These are phyloP conservation scores for Caenorhabditis plicata DNA, from an alignment of 2,888 invertebrate species.

Conservation along the genomic window DNA sequence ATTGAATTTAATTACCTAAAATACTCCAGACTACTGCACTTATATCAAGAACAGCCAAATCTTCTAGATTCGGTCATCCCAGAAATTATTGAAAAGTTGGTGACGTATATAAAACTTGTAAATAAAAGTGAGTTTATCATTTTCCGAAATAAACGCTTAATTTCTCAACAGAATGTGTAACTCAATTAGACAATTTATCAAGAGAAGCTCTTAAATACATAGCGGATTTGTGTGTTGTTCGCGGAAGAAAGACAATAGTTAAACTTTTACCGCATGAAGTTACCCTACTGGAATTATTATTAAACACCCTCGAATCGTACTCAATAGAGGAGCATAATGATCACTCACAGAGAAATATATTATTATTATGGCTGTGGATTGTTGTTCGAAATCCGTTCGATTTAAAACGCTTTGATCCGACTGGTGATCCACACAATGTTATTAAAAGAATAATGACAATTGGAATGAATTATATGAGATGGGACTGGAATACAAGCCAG, in stretches of 20 bases:
- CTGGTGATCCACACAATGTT: slow-evolving; percentile 34
- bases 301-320: slow-evolving; percentile 40
- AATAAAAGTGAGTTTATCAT: background rate
- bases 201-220: slow-evolving; percentile 30
- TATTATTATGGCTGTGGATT: slow-evolving; percentile 60
- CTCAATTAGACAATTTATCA: slow-evolving; percentile 14
- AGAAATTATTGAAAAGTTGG: slow-evolving; percentile 36
- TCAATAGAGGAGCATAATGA: slow-evolving; percentile 8
- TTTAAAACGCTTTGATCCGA: slow-evolving; percentile 41
- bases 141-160: slow-evolving; percentile 1
- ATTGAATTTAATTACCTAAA: slow-evolving; percentile 11
- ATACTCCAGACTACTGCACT: slow-evolving; percentile 39
- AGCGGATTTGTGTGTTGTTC: slow-evolving; percentile 36
- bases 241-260: slow-evolving; percentile 43
- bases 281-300: slow-evolving; percentile 42
- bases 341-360: slow-evolving; percentile 30
- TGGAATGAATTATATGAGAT: slow-evolving; percentile 36
- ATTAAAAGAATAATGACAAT: slow-evolving; percentile 40
- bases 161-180: slow-evolving; percentile 1
- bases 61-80: slow-evolving; percentile 55
- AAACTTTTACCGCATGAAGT: slow-evolving; percentile 46
- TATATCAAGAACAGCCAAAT: slow-evolving; percentile 54
- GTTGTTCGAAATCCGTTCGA: slow-evolving; percentile 64
- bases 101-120: slow-evolving; percentile 35
- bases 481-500: slow-evolving; percentile 35